Evolutionary conservation across 2,888 invertebrate genomes (phyloP).

Genomic region (Atherix ibis): DNA sequence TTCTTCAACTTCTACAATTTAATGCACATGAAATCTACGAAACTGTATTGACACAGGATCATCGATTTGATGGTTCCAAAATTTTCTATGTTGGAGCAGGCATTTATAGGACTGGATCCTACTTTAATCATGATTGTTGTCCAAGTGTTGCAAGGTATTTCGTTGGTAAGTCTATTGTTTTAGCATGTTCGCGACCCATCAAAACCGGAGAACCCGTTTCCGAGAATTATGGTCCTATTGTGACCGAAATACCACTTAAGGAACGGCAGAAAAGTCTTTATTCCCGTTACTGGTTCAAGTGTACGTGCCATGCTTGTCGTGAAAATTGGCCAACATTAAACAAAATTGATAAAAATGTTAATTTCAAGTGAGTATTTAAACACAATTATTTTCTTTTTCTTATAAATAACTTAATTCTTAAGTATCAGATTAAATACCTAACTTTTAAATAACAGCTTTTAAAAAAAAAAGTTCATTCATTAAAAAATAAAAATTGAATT

Average conservation of each 20-base stretch:
- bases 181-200: conserved; percentile 50
- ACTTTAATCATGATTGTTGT: conserved; percentile 74
- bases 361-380: conserved; percentile 21
- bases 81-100: conserved; percentile 39
- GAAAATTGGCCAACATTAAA: conserved; percentile 60
- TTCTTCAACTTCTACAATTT: conserved; percentile 64
- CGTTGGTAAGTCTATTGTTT: conserved; percentile 52
- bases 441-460: no score
- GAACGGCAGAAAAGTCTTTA: conserved; percentile 48
- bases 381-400: conserved; percentile 6
- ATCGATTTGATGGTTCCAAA: conserved; percentile 29
- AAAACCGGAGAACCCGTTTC: conserved; percentile 49
- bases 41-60: conserved; percentile 38
- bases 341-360: conserved; percentile 36
- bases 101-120: conserved; percentile 57
- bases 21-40: conserved; percentile 75
- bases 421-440: no score
- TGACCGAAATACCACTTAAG: conserved; percentile 38
- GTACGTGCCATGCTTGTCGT: conserved; percentile 53
- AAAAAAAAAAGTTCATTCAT: no score
- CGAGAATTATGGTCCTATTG: conserved; percentile 75
- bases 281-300: conserved; percentile 65
- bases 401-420: no score
- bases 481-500: conserved; percentile 1
- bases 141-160: conserved; percentile 65